Base-by-base conservation (phyloP, 2,888 invertebrate species). In the Drosophila niveifrons region DNA sequence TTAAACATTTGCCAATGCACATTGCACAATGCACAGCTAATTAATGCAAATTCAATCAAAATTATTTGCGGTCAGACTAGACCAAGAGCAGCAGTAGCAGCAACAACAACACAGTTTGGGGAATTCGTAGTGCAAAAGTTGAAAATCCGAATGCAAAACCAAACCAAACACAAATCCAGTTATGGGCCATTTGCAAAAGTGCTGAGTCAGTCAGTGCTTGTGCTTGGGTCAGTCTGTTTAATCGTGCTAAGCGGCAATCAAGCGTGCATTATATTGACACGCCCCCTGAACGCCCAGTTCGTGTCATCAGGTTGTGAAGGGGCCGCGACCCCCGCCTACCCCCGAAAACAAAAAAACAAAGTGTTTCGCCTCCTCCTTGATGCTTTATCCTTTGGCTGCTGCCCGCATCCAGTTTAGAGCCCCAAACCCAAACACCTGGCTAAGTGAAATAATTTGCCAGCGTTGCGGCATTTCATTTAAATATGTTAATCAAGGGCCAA, bases 401-500 rank as follows among this genome's bases (percentile, higher is more conserved):
- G 10, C 10, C 13, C 23, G 2, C 46, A 6, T 7, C 13, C 18
- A 7, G 6, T 18, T 17, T 29, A 2, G 10, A 13, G 28, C 8
- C 10, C 39, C 31, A 28, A 3, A 9, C 36, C 46, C 23, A 23
- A 15, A 47, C 34, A 57, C 34, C 46, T 15, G 43, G 15, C 29
- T 52, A 57, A 64, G 78, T 57, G 48, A 75, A 75, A 67, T 72
- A 67, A 77, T 78, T 78, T 78, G 68, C 78, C 55, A 69, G 58
- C 64, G 55, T 78, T 78, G 78, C 61, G 65, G 74, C 78, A 73
- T 78, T 75, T 78, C 83, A 85, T 88, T 75, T 78, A 72, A 78
- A 75, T 78, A 76, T 83, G 80, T 78, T 76, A 83, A 83, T 83
- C 72, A 88, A 82, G 83, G 88, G 75, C 67, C 88, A 72, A 81